Percentiles rank a stretch among this genome's conserved stretches.
Conservation (phyloP, 2,797 vertebrate species). For the Macropus fuliginosus region DNA sequence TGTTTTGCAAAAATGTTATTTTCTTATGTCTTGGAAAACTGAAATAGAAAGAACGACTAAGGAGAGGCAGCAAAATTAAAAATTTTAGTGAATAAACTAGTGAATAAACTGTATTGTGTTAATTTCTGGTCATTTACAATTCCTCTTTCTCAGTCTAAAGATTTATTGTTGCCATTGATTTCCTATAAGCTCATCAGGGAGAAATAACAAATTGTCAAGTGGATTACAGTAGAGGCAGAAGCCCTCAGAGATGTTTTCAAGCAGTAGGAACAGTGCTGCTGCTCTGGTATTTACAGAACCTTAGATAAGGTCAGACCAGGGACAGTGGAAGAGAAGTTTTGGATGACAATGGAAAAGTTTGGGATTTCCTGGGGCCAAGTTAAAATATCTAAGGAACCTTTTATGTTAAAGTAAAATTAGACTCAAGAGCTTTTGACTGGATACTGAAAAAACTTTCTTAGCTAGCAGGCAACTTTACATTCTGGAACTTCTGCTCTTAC, state of each 20-base stretch:
- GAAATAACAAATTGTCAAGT: slow-evolving; percentile 26
- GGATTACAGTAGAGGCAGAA: slow-evolving; percentile 13
- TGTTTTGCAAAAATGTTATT: not conserved
- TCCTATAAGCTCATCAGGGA: slow-evolving; percentile 5
- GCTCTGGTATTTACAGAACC: slow-evolving; percentile 12
- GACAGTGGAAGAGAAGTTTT: slow-evolving; percentile 36
- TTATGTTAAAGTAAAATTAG: slow-evolving; percentile 54
- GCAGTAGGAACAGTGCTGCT: not conserved
- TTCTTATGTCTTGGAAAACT: slow-evolving; percentile 35
- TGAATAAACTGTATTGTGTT: not conserved
- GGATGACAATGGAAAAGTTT: slow-evolving; percentile 17
- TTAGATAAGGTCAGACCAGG: slow-evolving; percentile 9
- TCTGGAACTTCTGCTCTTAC: not conserved
- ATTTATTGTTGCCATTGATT: slow-evolving; percentile 27
- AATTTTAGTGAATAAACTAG: not conserved
- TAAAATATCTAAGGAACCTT: not conserved
- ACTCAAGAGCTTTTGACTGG: slow-evolving; percentile 1
- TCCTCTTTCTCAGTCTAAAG: not conserved
- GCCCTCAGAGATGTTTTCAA: slow-evolving; percentile 49
- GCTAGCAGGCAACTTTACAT: slow-evolving; percentile 12
- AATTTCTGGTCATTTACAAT: not conserved
- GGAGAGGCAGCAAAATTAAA: not conserved
- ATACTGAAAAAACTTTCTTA: slow-evolving; percentile 39
- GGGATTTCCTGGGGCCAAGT: slow-evolving; percentile 52
- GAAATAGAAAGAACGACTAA: slow-evolving; percentile 1